phyloP scores from a whole-genome alignment of 2,888 invertebrate species.

The Tachina fera region DNA sequence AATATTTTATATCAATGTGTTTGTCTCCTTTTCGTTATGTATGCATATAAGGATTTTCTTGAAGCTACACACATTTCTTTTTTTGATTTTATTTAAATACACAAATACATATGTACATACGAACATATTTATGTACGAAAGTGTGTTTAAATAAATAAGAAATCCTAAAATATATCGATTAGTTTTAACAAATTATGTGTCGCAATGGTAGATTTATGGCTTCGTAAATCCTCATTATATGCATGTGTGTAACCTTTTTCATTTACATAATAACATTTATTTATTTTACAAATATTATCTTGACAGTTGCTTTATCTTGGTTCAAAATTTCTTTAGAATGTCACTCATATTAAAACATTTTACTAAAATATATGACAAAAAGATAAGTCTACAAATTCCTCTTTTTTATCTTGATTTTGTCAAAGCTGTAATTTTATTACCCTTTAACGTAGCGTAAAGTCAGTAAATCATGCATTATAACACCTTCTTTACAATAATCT shows the following conservation, averaged over 20 bases:
- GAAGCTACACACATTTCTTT: too few relatives aligned
- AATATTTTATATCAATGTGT: too few relatives aligned
- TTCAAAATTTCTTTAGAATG: not conserved
- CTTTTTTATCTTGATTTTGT: constrained; percentile 1
- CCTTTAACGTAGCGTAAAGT: constrained; percentile 4
- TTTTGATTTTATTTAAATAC: too few relatives aligned
- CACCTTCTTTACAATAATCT: not conserved
- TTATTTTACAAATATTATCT: not conserved
- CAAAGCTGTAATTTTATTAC: constrained; percentile 8
- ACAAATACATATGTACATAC: too few relatives aligned
- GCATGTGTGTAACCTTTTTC: not conserved
- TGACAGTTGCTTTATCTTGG: not conserved
- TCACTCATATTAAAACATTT: constrained; percentile 27
- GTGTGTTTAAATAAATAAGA: too few relatives aligned
- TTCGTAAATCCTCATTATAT: too few relatives aligned
- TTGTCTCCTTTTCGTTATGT: too few relatives aligned
- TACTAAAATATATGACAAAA: not conserved
- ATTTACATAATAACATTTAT: not conserved
- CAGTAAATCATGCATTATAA: not conserved
- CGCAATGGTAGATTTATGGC: too few relatives aligned
- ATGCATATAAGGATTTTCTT: too few relatives aligned
- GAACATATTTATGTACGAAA: too few relatives aligned
- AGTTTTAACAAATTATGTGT: too few relatives aligned
- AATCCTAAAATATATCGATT: too few relatives aligned
- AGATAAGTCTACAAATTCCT: not conserved